These are phyloP conservation scores for Calypte anna DNA, from an alignment of 2,113 vertebrate species.

Conservation along the genomic window DNA sequence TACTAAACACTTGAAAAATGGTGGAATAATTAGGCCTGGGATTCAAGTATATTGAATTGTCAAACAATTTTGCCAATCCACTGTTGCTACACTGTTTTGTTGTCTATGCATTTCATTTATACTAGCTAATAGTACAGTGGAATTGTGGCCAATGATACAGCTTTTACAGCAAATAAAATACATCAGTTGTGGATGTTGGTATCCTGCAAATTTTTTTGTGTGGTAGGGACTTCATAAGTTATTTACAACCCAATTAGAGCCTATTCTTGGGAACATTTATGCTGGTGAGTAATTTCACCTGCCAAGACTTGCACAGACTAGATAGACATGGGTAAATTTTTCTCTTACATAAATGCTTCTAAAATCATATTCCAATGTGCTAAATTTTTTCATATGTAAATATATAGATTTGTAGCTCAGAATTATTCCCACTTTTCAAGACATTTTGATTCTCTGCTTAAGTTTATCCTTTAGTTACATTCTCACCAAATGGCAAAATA, in stretches of 20 bases:
- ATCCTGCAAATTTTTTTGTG: not conserved
- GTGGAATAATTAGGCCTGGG: not conserved
- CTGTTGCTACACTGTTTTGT: not conserved
- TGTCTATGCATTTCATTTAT: not conserved
- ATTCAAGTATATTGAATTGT: not conserved
- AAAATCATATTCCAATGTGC: not conserved
- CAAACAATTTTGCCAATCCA: not conserved
- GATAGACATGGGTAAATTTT: not conserved
- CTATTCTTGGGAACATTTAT: not conserved
- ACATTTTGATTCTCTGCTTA: not conserved
- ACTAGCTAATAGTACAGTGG: not conserved
- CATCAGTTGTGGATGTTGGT: not conserved
- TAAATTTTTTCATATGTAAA: not conserved
- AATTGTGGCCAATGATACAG: not conserved
- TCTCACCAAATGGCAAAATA: not conserved
- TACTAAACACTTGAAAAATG: not conserved
- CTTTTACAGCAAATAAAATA: not conserved
- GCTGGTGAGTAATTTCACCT: not conserved
- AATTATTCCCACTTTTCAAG: not conserved
- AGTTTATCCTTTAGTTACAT: not conserved
- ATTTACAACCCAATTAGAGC: not conserved
- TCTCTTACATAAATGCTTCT: not conserved
- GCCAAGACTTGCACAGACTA: not conserved
- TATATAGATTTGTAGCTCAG: not conserved
- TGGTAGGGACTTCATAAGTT: not conserved